phyloP scores from a whole-genome alignment of 2,113 vertebrate genomes.

The Anarrhichthys ocellatus region DNA sequence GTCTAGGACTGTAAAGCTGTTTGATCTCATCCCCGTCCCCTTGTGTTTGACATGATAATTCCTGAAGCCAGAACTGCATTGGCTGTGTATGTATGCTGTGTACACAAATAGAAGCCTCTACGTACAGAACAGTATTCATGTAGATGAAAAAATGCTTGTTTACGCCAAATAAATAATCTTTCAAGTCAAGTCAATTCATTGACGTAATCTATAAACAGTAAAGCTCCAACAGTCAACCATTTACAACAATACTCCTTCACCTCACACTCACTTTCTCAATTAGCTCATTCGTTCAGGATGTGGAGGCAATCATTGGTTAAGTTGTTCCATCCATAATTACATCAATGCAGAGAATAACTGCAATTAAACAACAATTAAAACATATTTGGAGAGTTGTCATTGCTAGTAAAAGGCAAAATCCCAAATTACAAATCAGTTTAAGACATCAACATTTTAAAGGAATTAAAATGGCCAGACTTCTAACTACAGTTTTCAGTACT shows the following conservation, averaged over 20 bases:
- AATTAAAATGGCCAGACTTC: neutral
- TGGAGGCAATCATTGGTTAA: no score
- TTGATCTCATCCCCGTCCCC: constrained; percentile 35
- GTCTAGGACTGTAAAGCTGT: constrained; percentile 21
- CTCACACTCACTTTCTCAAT: neutral
- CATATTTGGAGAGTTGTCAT: no score
- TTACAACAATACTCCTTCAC: neutral
- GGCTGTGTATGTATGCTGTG: neutral
- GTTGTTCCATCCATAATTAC: no score
- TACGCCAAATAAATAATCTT: neutral
- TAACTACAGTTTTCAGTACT: neutral
- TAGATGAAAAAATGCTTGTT: constrained; percentile 1
- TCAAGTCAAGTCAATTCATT: neutral
- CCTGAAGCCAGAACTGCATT: neutral
- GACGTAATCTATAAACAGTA: neutral
- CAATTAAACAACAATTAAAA: no score
- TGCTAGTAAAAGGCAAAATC: neutral
- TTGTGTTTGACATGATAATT: constrained; percentile 30
- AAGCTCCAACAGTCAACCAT: neutral
- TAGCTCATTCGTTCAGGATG: neutral
- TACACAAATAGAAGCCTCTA: neutral
- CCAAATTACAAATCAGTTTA: neutral
- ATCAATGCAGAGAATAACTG: no score
- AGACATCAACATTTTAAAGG: neutral
- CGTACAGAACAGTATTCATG: neutral